Evolutionary conservation across 2,888 invertebrate genomes (phyloP).

Genomic region (Orthosia cruda): DNA sequence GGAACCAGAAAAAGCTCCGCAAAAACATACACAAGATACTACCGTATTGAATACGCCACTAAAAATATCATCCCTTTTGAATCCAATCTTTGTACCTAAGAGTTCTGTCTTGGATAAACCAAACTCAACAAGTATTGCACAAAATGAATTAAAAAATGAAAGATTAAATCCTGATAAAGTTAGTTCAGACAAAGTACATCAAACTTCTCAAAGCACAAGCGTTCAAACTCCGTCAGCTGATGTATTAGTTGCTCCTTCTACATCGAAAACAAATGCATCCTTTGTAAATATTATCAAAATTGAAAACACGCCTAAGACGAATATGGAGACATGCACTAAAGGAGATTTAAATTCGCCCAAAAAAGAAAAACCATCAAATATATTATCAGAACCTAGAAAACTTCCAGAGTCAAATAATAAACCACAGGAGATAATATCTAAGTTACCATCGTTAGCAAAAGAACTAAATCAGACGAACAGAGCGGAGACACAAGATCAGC

Average conservation of each 20-base stretch:
- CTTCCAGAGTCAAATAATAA: conserved; percentile 7
- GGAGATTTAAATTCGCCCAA: conserved; percentile 8
- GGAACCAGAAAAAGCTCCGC: conserved; percentile 23
- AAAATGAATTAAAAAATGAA: conserved; percentile 30
- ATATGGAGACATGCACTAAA: conserved; percentile 26
- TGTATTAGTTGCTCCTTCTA: conserved; percentile 28
- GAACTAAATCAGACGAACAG: conserved; percentile 33
- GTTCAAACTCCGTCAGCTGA: background rate
- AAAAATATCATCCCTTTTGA: conserved; percentile 85
- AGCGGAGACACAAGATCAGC: conserved; percentile 74
- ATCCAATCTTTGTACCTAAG: conserved; percentile 80
- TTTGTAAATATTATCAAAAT: conserved; percentile 19
- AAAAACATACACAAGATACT: conserved; percentile 46
- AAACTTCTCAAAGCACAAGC: conserved; percentile 6
- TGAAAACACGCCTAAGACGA: conserved; percentile 31
- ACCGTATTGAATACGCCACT: conserved; percentile 78
- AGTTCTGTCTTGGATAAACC: conserved; percentile 24
- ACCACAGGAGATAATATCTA: conserved; percentile 17
- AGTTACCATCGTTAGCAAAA: conserved; percentile 38
- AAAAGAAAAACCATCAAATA: conserved; percentile 8
- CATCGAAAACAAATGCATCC: conserved; percentile 30
- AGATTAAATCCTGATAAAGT: conserved; percentile 3
- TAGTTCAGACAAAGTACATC: conserved; percentile 7
- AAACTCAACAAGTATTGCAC: conserved; percentile 18
- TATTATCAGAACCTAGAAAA: conserved; percentile 16